These are phyloP conservation scores for Phyto melanocephala DNA, from an alignment of 2,888 invertebrate genomes.

Conservation along the genomic window DNA sequence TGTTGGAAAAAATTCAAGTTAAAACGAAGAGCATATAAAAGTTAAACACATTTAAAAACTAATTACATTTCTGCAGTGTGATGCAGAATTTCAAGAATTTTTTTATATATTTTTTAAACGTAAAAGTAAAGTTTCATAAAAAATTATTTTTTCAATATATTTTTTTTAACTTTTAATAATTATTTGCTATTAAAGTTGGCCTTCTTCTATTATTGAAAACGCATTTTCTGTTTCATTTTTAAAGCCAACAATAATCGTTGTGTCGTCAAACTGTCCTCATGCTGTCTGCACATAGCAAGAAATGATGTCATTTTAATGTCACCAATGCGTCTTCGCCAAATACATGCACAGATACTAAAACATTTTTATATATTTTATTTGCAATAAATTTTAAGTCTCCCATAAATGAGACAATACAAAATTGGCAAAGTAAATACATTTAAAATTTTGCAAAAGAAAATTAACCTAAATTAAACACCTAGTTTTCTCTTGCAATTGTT, in stretches of 20 bases:
- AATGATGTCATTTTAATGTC: conserved; percentile 51
- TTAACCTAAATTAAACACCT: background rate
- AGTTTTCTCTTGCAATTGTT: background rate
- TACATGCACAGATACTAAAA: conserved; percentile 38
- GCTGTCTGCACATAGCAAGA: background rate
- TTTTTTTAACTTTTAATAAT: no score
- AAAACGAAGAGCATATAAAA: background rate
- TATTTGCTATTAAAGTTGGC: background rate
- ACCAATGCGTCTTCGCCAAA: conserved; percentile 35
- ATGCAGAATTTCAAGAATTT: no score
- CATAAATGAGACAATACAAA: background rate
- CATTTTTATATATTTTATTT: conserved; percentile 8
- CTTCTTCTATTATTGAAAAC: background rate
- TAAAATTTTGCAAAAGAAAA: background rate
- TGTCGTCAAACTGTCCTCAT: conserved; percentile 33
- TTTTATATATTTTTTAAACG: no score
- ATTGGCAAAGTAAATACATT: conserved; percentile 2
- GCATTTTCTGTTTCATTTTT: background rate
- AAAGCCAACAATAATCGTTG: background rate
- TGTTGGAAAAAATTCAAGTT: background rate
- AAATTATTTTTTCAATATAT: no score
- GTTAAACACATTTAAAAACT: background rate
- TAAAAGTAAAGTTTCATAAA: no score
- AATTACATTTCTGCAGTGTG: background rate
- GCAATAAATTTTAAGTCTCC: background rate